A percentile compares a stretch with the other conserved stretches of the same genome.
Conservation (phyloP, 2,888 invertebrate species). For the Hymenopus coronatus region DNA sequence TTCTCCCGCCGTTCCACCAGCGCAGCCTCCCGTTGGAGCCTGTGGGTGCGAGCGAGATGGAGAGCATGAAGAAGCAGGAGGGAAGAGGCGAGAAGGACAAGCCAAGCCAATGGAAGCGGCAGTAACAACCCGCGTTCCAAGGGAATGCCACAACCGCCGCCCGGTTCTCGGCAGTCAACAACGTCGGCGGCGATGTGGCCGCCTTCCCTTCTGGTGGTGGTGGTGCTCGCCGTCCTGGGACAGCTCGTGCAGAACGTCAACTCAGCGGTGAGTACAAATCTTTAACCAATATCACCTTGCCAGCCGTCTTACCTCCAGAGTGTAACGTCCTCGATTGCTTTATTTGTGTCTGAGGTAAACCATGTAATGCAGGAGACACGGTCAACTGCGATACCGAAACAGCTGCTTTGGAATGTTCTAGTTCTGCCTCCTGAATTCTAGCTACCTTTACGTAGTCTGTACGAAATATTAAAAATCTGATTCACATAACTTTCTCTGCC, state of each 20-base stretch:
- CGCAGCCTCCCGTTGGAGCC: background rate
- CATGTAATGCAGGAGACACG: no score
- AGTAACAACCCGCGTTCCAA: background rate
- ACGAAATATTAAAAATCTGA: no score
- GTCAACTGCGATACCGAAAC: no score
- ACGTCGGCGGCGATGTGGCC: background rate
- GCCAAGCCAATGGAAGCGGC: background rate
- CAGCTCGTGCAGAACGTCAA: background rate
- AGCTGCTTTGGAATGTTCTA: no score
- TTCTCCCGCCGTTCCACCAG: background rate
- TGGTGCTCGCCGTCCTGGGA: background rate
- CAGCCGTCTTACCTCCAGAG: background rate
- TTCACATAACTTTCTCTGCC: no score
- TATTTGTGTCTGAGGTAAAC: background rate
- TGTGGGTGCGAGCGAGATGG: background rate
- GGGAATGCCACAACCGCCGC: background rate
- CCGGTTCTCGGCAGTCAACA: background rate
- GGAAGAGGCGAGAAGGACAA: background rate
- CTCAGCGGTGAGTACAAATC: slow-evolving; percentile 3
- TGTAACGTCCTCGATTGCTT: background rate
- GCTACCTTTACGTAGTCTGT: no score
- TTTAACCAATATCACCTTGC: background rate
- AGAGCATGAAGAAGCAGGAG: background rate
- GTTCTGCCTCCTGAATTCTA: no score
- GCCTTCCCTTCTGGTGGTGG: background rate